phyloP scores from a whole-genome alignment of 2,113 vertebrate genomes.

The Petromus typicus region DNA sequence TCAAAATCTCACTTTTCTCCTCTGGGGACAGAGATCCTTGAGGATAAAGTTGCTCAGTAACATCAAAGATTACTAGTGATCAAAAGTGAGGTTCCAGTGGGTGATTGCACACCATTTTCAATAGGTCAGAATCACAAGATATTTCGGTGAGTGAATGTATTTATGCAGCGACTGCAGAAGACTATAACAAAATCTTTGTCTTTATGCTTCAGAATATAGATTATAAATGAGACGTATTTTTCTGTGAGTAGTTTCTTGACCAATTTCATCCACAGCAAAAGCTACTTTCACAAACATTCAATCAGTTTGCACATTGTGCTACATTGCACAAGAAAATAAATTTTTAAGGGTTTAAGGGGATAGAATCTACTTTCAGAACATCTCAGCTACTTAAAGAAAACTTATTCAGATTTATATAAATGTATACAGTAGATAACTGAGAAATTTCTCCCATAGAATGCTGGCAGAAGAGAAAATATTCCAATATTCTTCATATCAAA shows the following conservation, averaged over 20 bases:
- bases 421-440: neutral
- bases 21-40: conserved; percentile 61
- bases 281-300: conserved; percentile 42
- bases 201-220: conserved; percentile 57
- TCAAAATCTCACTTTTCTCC: conserved; percentile 70
- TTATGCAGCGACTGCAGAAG: conserved; percentile 71
- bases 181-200: conserved; percentile 37
- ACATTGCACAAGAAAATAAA: neutral
- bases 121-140: conserved; percentile 75
- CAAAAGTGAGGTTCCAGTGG: conserved; percentile 80
- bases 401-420: neutral
- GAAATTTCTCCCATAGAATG: conserved; percentile 12
- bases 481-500: conserved; percentile 26
- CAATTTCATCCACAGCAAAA: conserved; percentile 8
- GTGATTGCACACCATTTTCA: conserved; percentile 73
- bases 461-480: conserved; percentile 15
- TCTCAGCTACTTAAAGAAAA: conserved; percentile 9
- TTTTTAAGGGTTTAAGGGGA: neutral
- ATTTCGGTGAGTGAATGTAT: conserved; percentile 68
- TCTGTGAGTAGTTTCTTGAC: neutral
- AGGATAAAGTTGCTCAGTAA: conserved; percentile 73
- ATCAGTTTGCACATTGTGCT: neutral
- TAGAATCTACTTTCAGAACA: neutral
- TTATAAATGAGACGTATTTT: conserved; percentile 59
- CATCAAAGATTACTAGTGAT: conserved; percentile 71